Percentiles rank a stretch among this genome's conserved stretches.
These are phyloP conservation scores for Diorhabda sublineata DNA, from an alignment of 1,140 invertebrate genomes.

Conservation along the genomic window DNA sequence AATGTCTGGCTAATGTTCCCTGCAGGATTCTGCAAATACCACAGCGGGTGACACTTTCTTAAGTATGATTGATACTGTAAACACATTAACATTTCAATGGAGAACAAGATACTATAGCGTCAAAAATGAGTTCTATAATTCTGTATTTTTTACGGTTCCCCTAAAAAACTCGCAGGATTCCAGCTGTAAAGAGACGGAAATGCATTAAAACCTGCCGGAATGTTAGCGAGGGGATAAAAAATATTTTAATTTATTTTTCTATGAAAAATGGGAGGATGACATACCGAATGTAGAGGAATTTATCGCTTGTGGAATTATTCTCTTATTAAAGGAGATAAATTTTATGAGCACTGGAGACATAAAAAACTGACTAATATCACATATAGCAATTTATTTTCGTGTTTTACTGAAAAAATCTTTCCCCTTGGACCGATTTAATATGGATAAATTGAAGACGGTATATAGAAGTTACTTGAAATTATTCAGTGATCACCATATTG, in stretches of 20 bases:
- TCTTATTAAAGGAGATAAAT: neutral
- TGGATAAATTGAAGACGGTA: too few species aligned
- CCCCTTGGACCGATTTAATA: too few species aligned
- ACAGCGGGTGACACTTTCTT: conserved; percentile 6
- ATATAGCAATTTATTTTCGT: too few species aligned
- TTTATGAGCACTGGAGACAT: neutral
- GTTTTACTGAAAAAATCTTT: too few species aligned
- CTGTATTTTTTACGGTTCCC: too few species aligned
- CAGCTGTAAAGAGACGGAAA: neutral
- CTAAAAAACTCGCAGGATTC: neutral
- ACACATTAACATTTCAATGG: conserved; percentile 21
- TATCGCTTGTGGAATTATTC: neutral
- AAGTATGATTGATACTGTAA: conserved; percentile 24
- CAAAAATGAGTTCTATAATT: too few species aligned
- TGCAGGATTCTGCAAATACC: too few species aligned
- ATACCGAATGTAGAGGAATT: neutral
- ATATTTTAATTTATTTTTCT: conserved; percentile 8
- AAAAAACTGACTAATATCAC: neutral
- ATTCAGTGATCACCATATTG: too few species aligned
- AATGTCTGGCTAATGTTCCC: too few species aligned
- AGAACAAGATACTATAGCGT: neutral
- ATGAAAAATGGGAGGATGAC: neutral
- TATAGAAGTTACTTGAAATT: too few species aligned
- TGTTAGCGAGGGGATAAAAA: conserved; percentile 1
- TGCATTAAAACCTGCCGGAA: conserved; percentile 1